Base-by-base conservation (phyloP, 2,113 vertebrate genomes). In the Pollimyrus isidori region DNA sequence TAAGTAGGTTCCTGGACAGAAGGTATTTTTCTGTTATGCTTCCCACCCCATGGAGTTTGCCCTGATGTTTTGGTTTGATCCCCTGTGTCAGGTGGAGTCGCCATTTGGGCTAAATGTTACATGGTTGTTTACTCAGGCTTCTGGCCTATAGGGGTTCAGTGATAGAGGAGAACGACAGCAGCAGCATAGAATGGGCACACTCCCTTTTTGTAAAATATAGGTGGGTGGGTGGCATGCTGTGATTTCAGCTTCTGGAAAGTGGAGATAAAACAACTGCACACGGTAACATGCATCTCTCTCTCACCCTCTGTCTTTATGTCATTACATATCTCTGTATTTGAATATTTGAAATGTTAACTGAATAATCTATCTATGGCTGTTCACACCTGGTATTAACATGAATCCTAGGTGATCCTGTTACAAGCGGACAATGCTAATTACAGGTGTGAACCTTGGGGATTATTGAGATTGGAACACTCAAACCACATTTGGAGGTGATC, bases 101-200 rank as follows among this genome's bases (percentile, higher is more conserved):
- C 82, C 39, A n/a, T 84, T 84, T 46, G 82, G 82, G 15, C 82
- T 35, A n/a, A 45, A 84, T 84, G 82, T 48, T 21, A n/a, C 19
- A 21, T 84, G 82, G 19, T 45, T 84, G 82, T 84, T 84, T 84
- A 84, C 82, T 84, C 82, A 84, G 82, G 82, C 82, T 23, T 48
- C 42, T 84, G 82, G 39, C 82, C 82, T 84, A 2, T n/a, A 23
- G 45, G 82, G 82, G 82, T 45, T 39, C 42, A 0, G 45, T 46
- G 82, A 84, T 84, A 3, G 23, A 13, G 42, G 42, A 84, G 42
- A 48, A 23, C 21, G 48, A 48, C 82, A n/a, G 13, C 15, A 23
- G 19, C 82, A 48, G 21, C 42, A 84, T 19, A 19, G 82, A 84
- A 48, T 0, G 39, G 82, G 6, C 82, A 48, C 82, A 84, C 82